Evolutionary conservation across 2,797 vertebrate species (phyloP).

Genomic region (Melanotaenia trifasciata): DNA sequence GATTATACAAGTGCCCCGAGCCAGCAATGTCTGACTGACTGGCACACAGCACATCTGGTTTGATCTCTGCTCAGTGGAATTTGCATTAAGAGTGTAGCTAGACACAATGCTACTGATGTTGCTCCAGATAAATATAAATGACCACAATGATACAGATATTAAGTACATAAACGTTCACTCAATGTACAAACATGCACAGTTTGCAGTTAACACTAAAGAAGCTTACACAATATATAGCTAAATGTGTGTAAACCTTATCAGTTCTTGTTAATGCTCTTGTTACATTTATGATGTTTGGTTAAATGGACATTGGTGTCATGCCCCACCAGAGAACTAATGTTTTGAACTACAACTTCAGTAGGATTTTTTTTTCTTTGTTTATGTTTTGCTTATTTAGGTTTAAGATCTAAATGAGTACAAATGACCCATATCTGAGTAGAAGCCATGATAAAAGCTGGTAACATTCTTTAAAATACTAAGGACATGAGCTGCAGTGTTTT

Average conservation of each 20-base stretch:
- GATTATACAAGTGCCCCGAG: conserved; percentile 16
- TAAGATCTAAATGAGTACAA: too few relatives aligned
- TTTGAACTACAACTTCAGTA: neutral
- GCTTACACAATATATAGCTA: neutral
- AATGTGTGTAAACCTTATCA: neutral
- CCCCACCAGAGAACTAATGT: conserved; percentile 11
- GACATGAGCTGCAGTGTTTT: neutral
- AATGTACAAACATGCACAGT: neutral
- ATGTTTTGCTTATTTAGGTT: too few relatives aligned
- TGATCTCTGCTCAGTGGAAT: conserved; percentile 30
- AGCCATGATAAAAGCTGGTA: neutral
- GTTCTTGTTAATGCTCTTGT: neutral
- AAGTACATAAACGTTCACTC: conserved; percentile 3
- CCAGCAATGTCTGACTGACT: conserved; percentile 30
- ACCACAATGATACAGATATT: neutral
- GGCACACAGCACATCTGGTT: conserved; percentile 28
- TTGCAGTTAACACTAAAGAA: neutral
- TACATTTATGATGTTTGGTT: neutral
- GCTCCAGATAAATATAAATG: conserved; percentile 7
- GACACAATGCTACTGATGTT: conserved; percentile 1
- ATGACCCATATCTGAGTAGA: too few relatives aligned
- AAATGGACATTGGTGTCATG: neutral
- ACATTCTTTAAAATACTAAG: too few relatives aligned
- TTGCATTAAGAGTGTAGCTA: conserved; percentile 1
- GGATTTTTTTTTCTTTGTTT: too few relatives aligned